Base-by-base conservation (phyloP, 2,113 vertebrate genomes). In the Synodontis membranacea region DNA sequence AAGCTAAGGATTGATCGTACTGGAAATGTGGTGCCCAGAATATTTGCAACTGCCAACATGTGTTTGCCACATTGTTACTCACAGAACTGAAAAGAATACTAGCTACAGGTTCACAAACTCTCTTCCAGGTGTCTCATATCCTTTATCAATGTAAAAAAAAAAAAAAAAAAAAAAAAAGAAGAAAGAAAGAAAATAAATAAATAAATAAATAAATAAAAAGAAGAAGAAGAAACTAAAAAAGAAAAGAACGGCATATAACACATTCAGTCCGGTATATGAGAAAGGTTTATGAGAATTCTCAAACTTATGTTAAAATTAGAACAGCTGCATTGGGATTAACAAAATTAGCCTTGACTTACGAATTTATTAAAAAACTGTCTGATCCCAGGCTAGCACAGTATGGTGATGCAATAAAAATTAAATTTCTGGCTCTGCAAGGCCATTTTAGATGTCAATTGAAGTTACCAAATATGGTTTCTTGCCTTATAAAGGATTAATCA, bases 1-100 rank as follows among this genome's bases (percentile, higher is more conserved):
- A 92, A 95, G 92, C 58, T 89, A 89, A 93, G 92, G 92, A 94
- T 95, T 92, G 90, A 95, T 94, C 90, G 88, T 93, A 91, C 92
- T 89, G 88, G 90, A 94, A 94, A 94, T 92, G 94, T 94, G 91
- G 91, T 96, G 95, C 94, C 94, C 93, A 91, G 94, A 93, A 92
- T 92, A 91, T 83, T 84, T 88, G 88, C 89, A 56, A 89, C 92
- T 93, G 95, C 95, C 95, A 96, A 96, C 96, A 97, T 96, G 93
- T 97, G 96, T 93, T 94, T 93, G 92, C 96, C 96, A 96, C 92
- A 97, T 96, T 96, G 94, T 92, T 89, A 86, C 80, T 88, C 52
- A 84, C 89, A 85, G 88, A 86, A 91, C 86, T 88, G 89, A 76
- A 79, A 88, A 60, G 80, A 91, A 88, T 89, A 91, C 82, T 92